Evolutionary conservation across 2,113 vertebrate species (phyloP), one percentile per base, ranked within the genome.

Genomic region (Pelusios castaneus): DNA sequence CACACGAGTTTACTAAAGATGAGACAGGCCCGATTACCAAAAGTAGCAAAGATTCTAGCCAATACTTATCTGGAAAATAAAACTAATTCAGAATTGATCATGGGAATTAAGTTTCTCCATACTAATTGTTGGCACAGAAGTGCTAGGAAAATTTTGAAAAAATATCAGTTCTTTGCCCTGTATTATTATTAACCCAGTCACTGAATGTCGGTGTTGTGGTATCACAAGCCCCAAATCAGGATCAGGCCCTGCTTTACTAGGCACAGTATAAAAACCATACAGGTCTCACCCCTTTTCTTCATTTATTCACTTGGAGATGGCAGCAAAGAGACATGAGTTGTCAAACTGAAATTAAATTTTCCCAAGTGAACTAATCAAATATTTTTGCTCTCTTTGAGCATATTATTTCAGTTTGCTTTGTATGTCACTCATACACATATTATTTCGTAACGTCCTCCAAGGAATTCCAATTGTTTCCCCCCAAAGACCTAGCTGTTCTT

Each of bases 291-390:
- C 38, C 70, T 85, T 82, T 77, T 34, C 47, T 91, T 88, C 89
- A 95, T 60, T 89, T 67, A 80, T 52, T 67, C 63, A 67, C 63
- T 67, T 90, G 92, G 52, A 92, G 82, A 84, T 12, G 91, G 82
- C 25, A 91, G n/a, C 2, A 54, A 87, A 92, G 45, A 31, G 89
- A 92, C 83, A 10, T 0, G 0, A 80, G 63, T 84, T 84, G 92
- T 49, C 89, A 84, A 75, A 10, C 34, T 75, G 93, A 6, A 96
- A 95, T 93, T 17, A 92, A n/a, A 89, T 90, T 95, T 92, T 89
- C 92, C 84, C 83, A 93, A 93, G 84, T 88, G 49, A n/a, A 31
- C 41, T 43, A 75, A 75, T 27, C 12, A 10, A 43, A 17, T 67
- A 43, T 14, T 75, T 75, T 75, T 4, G 22, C 70, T 75, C 41